Percentiles rank a stretch among this genome's conserved stretches.
phyloP scores from a whole-genome alignment of 2,113 vertebrate genomes.

The Ardeotis arabs region DNA sequence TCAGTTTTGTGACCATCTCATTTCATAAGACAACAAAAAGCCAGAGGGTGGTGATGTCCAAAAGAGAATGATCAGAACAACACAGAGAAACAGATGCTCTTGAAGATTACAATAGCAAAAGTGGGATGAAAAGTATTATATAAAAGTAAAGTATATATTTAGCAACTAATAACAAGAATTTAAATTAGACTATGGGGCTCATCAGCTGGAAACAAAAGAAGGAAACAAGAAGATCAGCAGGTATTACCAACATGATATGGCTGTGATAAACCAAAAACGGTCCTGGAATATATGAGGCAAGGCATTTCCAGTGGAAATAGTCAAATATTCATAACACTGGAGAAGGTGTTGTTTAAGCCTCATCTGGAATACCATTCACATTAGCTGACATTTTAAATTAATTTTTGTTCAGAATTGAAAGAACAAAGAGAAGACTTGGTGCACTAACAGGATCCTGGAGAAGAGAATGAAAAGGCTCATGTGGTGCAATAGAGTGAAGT shows the following conservation, averaged over 20 bases:
- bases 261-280: constrained; percentile 2
- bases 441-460: not conserved
- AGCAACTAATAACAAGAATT: not conserved
- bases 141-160: not conserved
- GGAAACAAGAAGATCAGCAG: not conserved
- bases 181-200: not conserved
- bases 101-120: not conserved
- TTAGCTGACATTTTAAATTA: constrained; percentile 19
- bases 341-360: not conserved
- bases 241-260: not conserved
- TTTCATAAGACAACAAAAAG: not conserved
- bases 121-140: not conserved
- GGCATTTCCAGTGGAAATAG: constrained; percentile 16
- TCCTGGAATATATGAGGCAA: not conserved
- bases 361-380: constrained; percentile 26
- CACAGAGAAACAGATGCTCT: not conserved
- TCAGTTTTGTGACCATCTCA: not conserved
- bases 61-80: not conserved
- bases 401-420: not conserved
- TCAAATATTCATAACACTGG: not conserved
- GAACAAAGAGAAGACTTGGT: not conserved
- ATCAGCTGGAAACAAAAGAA: not conserved
- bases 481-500: not conserved
- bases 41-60: not conserved
- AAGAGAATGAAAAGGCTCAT: not conserved